A percentile compares a stretch with the other conserved stretches of the same genome.
Evolutionary conservation across 2,797 vertebrate species (phyloP).

Genomic region (Anableps anableps): DNA sequence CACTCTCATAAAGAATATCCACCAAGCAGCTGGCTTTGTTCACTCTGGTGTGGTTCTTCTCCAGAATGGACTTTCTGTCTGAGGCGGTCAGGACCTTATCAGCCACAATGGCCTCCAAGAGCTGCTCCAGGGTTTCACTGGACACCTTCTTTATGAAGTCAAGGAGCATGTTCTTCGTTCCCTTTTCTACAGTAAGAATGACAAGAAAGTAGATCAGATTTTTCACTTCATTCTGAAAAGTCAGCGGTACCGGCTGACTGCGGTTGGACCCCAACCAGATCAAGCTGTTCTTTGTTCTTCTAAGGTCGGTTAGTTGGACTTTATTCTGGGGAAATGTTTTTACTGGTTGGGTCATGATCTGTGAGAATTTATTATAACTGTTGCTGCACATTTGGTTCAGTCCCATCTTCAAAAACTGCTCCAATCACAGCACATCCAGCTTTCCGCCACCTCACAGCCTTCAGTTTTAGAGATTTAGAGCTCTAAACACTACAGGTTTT

Average conservation of each 20-base stretch:
- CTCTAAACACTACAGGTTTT: too few species aligned
- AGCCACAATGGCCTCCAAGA: neutral
- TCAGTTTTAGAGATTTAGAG: too few species aligned
- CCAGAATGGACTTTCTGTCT: neutral
- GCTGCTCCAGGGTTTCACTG: neutral
- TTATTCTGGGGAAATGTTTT: neutral
- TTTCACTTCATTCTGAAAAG: neutral
- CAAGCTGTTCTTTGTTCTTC: too few species aligned
- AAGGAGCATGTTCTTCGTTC: neutral
- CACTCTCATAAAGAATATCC: neutral
- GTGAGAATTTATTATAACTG: neutral
- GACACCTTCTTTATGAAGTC: conserved; percentile 2
- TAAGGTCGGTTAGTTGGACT: neutral
- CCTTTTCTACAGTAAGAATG: neutral
- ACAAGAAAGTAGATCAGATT: neutral
- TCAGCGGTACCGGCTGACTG: neutral
- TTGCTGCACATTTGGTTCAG: too few species aligned
- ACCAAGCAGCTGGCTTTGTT: conserved; percentile 6
- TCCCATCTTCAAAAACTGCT: too few species aligned
- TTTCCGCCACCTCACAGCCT: too few species aligned
- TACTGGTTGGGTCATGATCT: neutral
- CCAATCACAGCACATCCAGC: too few species aligned
- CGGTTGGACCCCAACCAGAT: too few species aligned
- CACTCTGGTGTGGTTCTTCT: conserved; percentile 6
- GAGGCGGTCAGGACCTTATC: neutral